phyloP scores from a whole-genome alignment of 2,888 invertebrate genomes.

The Cerastis leucographa region DNA sequence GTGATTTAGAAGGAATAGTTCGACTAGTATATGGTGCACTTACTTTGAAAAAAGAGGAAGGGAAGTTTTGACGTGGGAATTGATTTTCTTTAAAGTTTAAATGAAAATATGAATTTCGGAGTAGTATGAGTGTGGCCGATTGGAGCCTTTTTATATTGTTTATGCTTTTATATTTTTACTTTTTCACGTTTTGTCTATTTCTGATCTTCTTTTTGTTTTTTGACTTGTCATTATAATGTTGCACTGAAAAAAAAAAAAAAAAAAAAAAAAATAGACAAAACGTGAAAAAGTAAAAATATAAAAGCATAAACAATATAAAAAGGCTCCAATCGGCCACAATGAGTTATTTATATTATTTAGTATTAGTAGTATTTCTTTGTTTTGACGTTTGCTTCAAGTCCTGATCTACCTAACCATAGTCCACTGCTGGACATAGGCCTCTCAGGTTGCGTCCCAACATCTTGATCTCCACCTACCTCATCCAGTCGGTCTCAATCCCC shows the following conservation, averaged over 20 bases:
- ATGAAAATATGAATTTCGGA: neutral
- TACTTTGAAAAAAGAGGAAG: neutral
- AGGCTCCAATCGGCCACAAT: no score
- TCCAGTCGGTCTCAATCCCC: neutral
- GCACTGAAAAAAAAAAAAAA: no score
- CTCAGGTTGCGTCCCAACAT: neutral
- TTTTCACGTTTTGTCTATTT: no score
- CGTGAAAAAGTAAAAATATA: no score
- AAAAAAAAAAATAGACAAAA: no score
- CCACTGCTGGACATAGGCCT: neutral
- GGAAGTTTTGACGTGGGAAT: neutral
- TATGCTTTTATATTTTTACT: no score
- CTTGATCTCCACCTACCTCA: neutral
- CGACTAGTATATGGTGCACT: neutral
- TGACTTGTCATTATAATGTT: no score
- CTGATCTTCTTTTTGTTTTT: no score
- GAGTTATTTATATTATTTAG: no score
- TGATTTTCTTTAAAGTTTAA: neutral
- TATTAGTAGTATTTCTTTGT: neutral
- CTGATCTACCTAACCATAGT: neutral
- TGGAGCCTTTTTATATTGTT: no score
- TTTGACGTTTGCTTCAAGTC: neutral
- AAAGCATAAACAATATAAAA: no score
- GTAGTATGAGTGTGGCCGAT: no score
- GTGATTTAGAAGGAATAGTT: slow-evolving; percentile 12